Evolutionary conservation across 2,797 vertebrate genomes (phyloP), one percentile per base, ranked within the genome.

Genomic region (Linurgus olivaceus): DNA sequence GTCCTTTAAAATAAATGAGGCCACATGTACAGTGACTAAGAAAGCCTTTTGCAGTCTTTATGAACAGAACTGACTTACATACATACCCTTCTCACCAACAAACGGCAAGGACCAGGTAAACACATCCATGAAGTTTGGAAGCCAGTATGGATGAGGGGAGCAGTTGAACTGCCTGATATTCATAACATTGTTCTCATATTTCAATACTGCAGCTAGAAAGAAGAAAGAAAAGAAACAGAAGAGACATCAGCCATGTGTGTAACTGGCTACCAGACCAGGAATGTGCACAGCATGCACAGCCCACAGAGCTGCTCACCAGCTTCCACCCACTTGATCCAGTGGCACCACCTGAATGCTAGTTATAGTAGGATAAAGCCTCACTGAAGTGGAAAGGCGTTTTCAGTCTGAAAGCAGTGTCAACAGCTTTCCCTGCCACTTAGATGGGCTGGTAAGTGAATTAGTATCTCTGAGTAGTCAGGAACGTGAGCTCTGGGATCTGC

Each of bases 121-220:
- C 93, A 99, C 99, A 59, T 99, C 99, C 99, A 99, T 99, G 98
- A 99, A 99, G 97, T 99, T 99, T 78, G 99, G 99, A 97, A 99
- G 98, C 99, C 99, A 99, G 97, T 99, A 99, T 0, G 99, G 99
- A 88, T 99, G 99, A 70, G 99, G 99, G 55, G 99, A 99, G 93
- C 99, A 99, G 98, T 99, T 99, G 97, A 99, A 99, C 97, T 99
- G 99, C 77, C 99, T 98, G 97, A 99, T 99, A 96, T 99, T 99
- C 99, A 99, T 99, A 95, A 99, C 99, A 1, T 99, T 99, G 98
- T 99, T 99, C 97, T 99, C 99, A 0, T 99, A 99, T 97, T 99
- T 99, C 93, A 99, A 98, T 96, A 99, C 99, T 38, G 99, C 99
- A 96, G 99, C 99, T 99, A 88, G 35, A 95, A 93, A 42, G 21